Evolutionary conservation across 1,140 invertebrate genomes (phyloP), one percentile per base, ranked within the genome.

Genomic region (Brachionus koreanus): DNA sequence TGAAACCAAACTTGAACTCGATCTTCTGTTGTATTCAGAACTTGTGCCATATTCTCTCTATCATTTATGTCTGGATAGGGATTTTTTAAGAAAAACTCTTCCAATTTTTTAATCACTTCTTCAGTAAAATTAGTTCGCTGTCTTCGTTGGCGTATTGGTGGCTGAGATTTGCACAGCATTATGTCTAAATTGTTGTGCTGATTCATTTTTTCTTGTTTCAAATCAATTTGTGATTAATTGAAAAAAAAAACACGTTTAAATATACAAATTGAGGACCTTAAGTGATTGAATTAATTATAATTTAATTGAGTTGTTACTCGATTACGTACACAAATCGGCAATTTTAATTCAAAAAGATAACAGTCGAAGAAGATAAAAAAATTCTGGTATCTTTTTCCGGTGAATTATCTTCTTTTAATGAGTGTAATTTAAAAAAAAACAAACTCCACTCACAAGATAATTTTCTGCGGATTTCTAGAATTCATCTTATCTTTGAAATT

Each of bases 41-140:
- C 1, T 29, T 29, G 1, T 29, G 29, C 29, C 29, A 29, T 29
- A 3, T 29, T 29, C 13, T 72, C 63, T 33, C 82, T 23, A 4
- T 72, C 63, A n/a, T 82, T 69, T 35, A 82, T 72, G 25, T 82
- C 82, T 12, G 82, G 82, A 82, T 82, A 82, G 1, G 63, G 65
- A 52, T 82, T 82, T 46, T 52, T 75, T 37, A 42, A 12, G 25
- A 82, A 82, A 10, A 61, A 25, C 16, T 57, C 39, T 5, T 82
- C 67, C 3, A 82, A 39, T 33, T 37, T 23, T 16, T 82, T 37
- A 4, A 74, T 49, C 3, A 33, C 37, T 13, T 82, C 65, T 23
- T 74, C 42, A 2, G n/a, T 16, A 35, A 82, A 82, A 19, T 72
- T 82, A 9, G 82, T 82, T 52, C 82, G n/a, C 39, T 69, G 82